Evolutionary conservation across 2,888 invertebrate species (phyloP).

Genomic region (Tricholauxania praeusta): DNA sequence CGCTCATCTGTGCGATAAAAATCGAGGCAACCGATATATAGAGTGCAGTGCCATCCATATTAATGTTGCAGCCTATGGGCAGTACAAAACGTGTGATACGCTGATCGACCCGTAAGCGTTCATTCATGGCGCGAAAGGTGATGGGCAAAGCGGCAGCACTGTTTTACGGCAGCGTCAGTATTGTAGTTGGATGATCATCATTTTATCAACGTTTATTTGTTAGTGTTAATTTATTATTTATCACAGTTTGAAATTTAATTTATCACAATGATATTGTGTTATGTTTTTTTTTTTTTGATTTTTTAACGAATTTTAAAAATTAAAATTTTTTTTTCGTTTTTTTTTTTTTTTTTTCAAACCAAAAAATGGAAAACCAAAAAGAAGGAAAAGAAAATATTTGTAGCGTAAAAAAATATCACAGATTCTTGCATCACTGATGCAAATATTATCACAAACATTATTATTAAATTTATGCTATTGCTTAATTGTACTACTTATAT

Average conservation of each 20-base stretch:
- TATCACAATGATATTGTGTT: slow-evolving; percentile 27
- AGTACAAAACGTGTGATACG: slow-evolving; percentile 89
- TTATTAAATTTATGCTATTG: background rate
- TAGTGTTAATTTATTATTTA: slow-evolving; percentile 41
- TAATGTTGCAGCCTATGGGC: slow-evolving; percentile 92
- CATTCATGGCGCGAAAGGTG: slow-evolving; percentile 88
- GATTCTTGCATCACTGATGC: slow-evolving; percentile 20
- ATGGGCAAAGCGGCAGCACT: slow-evolving; percentile 91
- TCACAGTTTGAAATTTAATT: slow-evolving; percentile 42
- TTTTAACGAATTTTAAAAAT: slow-evolving; percentile 36
- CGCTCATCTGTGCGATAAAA: slow-evolving; percentile 89
- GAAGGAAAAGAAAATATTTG: slow-evolving; percentile 60
- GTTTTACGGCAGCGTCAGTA: slow-evolving; percentile 40
- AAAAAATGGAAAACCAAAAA: slow-evolving; percentile 55
- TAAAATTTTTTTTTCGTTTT: slow-evolving; percentile 42
- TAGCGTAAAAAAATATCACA: slow-evolving; percentile 51
- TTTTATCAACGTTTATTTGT: slow-evolving; percentile 36
- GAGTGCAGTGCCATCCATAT: slow-evolving; percentile 92
- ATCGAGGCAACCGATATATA: slow-evolving; percentile 90
- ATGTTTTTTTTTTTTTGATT: slow-evolving; percentile 38
- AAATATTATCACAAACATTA: slow-evolving; percentile 21
- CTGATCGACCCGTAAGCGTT: slow-evolving; percentile 82
- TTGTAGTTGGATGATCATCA: background rate
- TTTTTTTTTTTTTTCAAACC: slow-evolving; percentile 43
- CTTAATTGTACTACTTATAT: slow-evolving; percentile 50